phyloP scores from a whole-genome alignment of 2,797 vertebrate genomes.

The Sebastes matsubarae region DNA sequence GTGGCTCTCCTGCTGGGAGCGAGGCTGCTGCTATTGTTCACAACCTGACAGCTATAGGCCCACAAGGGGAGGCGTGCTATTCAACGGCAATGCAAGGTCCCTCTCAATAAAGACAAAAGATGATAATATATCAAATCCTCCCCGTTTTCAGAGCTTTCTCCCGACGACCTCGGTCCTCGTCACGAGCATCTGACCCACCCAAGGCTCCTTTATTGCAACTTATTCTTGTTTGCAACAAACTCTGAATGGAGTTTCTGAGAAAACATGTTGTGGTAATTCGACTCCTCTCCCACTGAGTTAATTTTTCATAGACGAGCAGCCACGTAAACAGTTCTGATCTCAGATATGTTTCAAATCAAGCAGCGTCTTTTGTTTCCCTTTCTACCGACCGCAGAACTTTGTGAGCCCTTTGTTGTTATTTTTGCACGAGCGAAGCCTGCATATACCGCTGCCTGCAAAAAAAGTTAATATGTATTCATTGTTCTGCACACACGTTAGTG shows the following conservation, averaged over 20 bases:
- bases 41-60: constrained; percentile 59
- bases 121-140: constrained; percentile 59
- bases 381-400: constrained; percentile 31
- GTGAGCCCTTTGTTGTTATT: constrained; percentile 62
- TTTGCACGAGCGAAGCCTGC: constrained; percentile 22
- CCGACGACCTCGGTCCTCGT: constrained; percentile 42
- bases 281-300: constrained; percentile 38
- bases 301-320: constrained; percentile 49
- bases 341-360: constrained; percentile 63
- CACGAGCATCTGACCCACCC: constrained; percentile 49
- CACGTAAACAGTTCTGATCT: constrained; percentile 56
- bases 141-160: constrained; percentile 45
- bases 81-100: constrained; percentile 52
- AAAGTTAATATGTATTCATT: constrained; percentile 47
- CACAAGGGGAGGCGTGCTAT: constrained; percentile 47
- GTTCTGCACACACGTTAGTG: constrained; percentile 46
- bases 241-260: constrained; percentile 37
- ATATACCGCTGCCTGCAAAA: constrained; percentile 9
- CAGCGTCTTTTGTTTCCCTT: neutral
- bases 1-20: constrained; percentile 66
- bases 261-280: constrained; percentile 61
- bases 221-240: constrained; percentile 24
- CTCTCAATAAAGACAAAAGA: constrained; percentile 68
- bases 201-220: constrained; percentile 34
- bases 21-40: constrained; percentile 74